Evolutionary conservation across 2,113 vertebrate genomes (phyloP).

Genomic region (Puffinus mauretanicus): DNA sequence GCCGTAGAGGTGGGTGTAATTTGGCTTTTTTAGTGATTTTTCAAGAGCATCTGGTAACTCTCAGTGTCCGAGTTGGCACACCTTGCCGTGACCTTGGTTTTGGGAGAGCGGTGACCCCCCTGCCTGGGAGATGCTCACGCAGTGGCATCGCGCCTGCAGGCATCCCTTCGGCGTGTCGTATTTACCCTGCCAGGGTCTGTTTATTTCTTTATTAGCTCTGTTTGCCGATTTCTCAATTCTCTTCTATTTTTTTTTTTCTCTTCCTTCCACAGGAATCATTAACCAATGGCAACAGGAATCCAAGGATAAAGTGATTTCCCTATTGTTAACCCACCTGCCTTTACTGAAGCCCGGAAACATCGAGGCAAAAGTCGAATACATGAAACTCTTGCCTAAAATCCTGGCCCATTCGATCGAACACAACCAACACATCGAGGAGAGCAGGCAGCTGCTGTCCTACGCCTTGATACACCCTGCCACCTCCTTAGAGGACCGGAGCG

Average conservation of each 20-base stretch:
- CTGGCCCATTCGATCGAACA: slow-evolving; percentile 97
- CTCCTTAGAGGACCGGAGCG: slow-evolving; percentile 91
- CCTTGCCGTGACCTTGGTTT: background rate
- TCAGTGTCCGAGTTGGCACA: accelerated
- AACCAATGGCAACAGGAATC: slow-evolving; percentile 96
- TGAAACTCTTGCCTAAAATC: slow-evolving; percentile 95
- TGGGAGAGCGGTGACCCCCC: background rate
- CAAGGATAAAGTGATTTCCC: slow-evolving; percentile 94
- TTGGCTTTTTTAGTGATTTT: background rate
- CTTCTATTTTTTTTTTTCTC: no score
- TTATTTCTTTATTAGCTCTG: slow-evolving; percentile 10
- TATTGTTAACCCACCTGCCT: slow-evolving; percentile 93
- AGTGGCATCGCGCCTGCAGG: accelerated
- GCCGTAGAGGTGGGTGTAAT: background rate
- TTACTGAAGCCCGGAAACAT: slow-evolving; percentile 94
- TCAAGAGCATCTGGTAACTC: background rate
- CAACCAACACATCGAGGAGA: slow-evolving; percentile 96
- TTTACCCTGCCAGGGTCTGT: background rate
- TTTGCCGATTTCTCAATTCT: background rate
- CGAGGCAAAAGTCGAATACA: slow-evolving; percentile 95
- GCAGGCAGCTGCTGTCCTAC: slow-evolving; percentile 94
- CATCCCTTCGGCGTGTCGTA: background rate
- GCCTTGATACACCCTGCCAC: slow-evolving; percentile 98
- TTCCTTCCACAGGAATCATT: slow-evolving; percentile 83
- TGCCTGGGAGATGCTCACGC: background rate